phyloP scores from a whole-genome alignment of 2,113 vertebrate genomes.

The Manacus vitellinus region DNA sequence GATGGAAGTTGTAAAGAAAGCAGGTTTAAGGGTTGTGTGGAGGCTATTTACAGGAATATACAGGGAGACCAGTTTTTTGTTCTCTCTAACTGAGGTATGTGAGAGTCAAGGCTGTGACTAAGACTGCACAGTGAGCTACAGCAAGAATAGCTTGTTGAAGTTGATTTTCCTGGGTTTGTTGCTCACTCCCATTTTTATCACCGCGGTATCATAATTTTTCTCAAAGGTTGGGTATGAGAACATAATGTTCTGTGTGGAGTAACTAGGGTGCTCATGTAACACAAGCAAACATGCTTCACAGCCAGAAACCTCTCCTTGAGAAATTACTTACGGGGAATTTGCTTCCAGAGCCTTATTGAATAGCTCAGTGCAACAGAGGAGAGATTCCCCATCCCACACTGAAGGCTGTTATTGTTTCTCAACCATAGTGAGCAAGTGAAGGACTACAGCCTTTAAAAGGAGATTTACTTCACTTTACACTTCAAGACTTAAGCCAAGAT shows the following conservation, averaged over 20 bases:
- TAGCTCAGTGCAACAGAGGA: background rate
- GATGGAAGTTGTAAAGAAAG: background rate
- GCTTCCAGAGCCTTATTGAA: background rate
- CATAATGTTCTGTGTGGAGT: background rate
- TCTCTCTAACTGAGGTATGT: background rate
- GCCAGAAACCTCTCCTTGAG: background rate
- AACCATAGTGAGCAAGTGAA: background rate
- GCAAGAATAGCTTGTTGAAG: background rate
- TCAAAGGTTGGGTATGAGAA: background rate
- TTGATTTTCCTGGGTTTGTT: background rate
- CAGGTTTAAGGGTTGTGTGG: background rate
- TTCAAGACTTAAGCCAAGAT: background rate
- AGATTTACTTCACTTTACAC: background rate
- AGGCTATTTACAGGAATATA: background rate
- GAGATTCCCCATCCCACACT: background rate
- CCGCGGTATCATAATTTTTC: background rate
- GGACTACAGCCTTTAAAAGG: background rate
- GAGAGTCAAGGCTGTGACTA: background rate
- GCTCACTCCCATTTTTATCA: background rate
- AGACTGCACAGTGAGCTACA: background rate
- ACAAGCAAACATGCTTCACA: background rate
- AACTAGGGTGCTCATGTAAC: background rate
- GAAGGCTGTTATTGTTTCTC: background rate
- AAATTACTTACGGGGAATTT: conserved; percentile 4
- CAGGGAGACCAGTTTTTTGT: background rate